phyloP scores from a whole-genome alignment of 2,113 vertebrate species.

The Microtus ochrogaster region DNA sequence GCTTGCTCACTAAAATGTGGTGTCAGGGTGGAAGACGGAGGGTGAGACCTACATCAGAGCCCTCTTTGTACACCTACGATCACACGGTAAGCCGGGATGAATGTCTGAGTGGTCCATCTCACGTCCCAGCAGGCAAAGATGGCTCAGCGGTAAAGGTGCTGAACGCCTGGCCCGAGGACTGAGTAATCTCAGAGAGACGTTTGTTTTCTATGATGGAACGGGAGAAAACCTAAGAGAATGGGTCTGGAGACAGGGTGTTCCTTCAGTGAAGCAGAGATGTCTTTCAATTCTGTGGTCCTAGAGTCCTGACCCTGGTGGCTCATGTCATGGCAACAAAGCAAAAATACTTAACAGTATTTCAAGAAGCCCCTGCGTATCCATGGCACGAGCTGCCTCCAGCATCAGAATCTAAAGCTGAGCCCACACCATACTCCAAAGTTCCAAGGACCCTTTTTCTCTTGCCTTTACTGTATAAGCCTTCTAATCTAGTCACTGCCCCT shows the following conservation, averaged over 20 bases:
- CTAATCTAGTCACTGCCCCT: neutral
- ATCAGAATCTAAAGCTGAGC: neutral
- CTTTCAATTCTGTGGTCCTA: neutral
- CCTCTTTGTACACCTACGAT: neutral
- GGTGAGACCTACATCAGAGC: neutral
- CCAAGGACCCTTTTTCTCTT: neutral
- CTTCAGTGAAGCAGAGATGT: neutral
- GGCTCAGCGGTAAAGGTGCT: neutral
- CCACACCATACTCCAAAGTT: neutral
- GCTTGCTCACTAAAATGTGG: neutral
- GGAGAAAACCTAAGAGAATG: neutral
- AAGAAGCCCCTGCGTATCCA: conserved; percentile 6
- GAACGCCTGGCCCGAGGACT: neutral
- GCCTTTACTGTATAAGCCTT: neutral
- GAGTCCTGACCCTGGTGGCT: neutral
- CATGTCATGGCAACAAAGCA: neutral
- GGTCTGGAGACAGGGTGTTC: neutral
- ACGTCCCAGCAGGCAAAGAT: neutral
- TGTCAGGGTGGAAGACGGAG: neutral
- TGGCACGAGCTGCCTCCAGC: neutral
- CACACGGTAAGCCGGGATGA: neutral
- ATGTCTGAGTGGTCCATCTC: neutral
- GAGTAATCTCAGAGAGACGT: neutral
- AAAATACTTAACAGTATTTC: neutral
- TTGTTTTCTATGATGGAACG: neutral